phyloP scores from a whole-genome alignment of 1,140 invertebrate genomes.

The Brachionus koreanus region DNA sequence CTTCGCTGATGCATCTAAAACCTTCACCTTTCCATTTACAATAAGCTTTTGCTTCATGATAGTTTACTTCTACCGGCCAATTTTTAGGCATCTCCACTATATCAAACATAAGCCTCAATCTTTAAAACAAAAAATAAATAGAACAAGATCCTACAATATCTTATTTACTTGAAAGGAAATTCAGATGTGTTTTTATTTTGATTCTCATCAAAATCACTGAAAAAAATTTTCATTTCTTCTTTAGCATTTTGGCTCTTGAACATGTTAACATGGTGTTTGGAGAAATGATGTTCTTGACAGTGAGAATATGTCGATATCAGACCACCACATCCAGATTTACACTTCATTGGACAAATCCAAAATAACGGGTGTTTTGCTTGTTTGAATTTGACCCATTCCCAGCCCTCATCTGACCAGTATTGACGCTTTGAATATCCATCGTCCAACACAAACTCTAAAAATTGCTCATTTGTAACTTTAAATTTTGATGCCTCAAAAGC shows the following conservation, averaged over 20 bases:
- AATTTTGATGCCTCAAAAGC: slow-evolving; percentile 55
- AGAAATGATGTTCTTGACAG: slow-evolving; percentile 40
- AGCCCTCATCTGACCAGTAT: slow-evolving; percentile 55
- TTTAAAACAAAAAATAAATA: slow-evolving; percentile 45
- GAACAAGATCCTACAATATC: not conserved
- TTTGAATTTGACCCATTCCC: slow-evolving; percentile 53
- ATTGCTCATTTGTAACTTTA: slow-evolving; percentile 54
- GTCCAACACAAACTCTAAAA: slow-evolving; percentile 53
- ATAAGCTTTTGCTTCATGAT: slow-evolving; percentile 57
- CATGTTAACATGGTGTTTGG: not conserved
- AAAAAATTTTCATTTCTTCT: not conserved
- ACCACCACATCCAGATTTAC: slow-evolving; percentile 54
- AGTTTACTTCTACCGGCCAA: slow-evolving; percentile 58
- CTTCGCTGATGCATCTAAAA: slow-evolving; percentile 53
- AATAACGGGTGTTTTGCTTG: slow-evolving; percentile 54
- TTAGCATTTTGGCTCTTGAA: not conserved
- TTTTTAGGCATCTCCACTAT: slow-evolving; percentile 53
- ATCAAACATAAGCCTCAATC: slow-evolving; percentile 56
- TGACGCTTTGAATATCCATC: slow-evolving; percentile 52
- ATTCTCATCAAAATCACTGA: not conserved
- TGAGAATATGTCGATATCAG: slow-evolving; percentile 48
- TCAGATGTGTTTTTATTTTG: not conserved
- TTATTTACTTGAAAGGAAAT: slow-evolving; percentile 40
- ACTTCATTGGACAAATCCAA: slow-evolving; percentile 54
- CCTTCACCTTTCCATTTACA: slow-evolving; percentile 54